phyloP scores from a whole-genome alignment of 2,113 vertebrate genomes.

The Daubentonia madagascariensis region DNA sequence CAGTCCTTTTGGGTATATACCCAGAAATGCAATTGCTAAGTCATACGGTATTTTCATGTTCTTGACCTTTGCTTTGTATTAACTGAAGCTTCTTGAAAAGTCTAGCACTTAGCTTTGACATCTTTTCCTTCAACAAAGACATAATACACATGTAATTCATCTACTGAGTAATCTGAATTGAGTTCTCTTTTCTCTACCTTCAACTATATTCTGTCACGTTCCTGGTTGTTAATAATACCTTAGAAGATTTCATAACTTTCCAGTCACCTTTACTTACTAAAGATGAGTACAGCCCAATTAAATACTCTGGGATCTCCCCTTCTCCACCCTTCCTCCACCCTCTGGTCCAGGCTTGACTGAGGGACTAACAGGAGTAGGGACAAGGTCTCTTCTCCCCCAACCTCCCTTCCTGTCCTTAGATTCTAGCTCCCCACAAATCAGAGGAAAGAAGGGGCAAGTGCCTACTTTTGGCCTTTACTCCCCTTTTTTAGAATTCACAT shows the following conservation, averaged over 20 bases:
- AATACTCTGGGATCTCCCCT: background rate
- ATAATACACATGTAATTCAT: background rate
- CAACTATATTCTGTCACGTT: background rate
- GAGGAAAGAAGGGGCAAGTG: background rate
- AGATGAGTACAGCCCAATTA: background rate
- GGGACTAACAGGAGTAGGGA: background rate
- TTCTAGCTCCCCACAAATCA: background rate
- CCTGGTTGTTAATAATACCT: background rate
- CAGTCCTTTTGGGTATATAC: background rate
- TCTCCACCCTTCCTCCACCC: background rate
- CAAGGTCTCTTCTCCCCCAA: background rate
- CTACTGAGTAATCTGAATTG: background rate
- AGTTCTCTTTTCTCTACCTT: background rate
- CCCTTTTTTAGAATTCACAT: background rate
- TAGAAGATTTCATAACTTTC: background rate
- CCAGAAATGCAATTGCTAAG: background rate
- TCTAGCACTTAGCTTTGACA: background rate
- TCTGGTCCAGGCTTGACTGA: background rate
- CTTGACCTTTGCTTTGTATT: constrained; percentile 15
- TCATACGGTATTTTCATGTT: background rate
- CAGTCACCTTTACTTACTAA: background rate
- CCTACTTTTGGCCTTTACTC: background rate
- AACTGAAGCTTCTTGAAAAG: constrained; percentile 14
- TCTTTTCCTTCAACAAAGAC: background rate
- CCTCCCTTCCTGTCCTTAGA: background rate